These are phyloP conservation scores for Tortrix viridana DNA, from an alignment of 2,888 invertebrate species.

Conservation along the genomic window DNA sequence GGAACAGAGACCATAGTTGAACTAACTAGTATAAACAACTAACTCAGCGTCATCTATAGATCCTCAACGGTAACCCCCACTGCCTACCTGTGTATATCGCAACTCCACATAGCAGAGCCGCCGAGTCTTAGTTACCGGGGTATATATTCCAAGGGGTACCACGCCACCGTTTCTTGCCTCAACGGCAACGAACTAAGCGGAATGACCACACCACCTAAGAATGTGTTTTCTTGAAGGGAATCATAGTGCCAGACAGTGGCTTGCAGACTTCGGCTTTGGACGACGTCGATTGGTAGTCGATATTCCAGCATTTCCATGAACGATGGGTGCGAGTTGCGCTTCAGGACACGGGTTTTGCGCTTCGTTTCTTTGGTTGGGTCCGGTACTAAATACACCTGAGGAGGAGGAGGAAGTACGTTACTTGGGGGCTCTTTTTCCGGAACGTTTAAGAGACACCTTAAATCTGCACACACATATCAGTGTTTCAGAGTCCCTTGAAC, in stretches of 20 bases:
- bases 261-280: constrained; percentile 90
- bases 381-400: constrained; percentile 92
- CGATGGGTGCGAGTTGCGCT: constrained; percentile 96
- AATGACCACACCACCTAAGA: constrained; percentile 95
- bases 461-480: too few relatives aligned
- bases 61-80: neutral
- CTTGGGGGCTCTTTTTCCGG: neutral
- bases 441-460: too few relatives aligned
- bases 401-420: neutral
- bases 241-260: constrained; percentile 98
- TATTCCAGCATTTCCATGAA: constrained; percentile 99
- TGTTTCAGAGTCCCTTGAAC: too few relatives aligned
- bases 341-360: constrained; percentile 96
- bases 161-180: constrained; percentile 91
- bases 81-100: constrained; percentile 7
- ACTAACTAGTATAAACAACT: too few relatives aligned
- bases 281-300: constrained; percentile 91
- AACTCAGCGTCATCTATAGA: neutral
- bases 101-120: constrained; percentile 67
- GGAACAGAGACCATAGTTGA: too few relatives aligned
- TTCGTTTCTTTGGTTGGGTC: constrained; percentile 97
- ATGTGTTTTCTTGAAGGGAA: constrained; percentile 96
- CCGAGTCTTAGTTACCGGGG: constrained; percentile 74
- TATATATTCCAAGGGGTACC: constrained; percentile 90
- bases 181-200: constrained; percentile 89